Conservation (phyloP, 1,140 invertebrate genomes). For the Aphis craccivora region DNA sequence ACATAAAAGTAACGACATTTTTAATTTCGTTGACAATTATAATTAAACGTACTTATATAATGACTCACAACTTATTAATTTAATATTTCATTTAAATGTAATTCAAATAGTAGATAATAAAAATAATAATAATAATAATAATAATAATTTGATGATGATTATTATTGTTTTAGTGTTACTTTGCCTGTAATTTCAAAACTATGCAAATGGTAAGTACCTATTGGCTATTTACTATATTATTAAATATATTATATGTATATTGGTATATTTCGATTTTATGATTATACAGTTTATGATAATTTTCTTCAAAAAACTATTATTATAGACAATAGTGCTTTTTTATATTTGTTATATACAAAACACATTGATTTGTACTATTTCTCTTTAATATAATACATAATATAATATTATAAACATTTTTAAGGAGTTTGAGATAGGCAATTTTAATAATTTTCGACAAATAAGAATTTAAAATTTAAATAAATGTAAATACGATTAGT, state of each 20-base stretch:
- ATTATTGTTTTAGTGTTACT: constrained; percentile 36
- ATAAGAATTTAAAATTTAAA: no score
- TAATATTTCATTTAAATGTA: background rate
- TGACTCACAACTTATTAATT: background rate
- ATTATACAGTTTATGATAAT: background rate
- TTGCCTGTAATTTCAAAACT: constrained; percentile 26
- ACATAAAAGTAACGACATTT: constrained; percentile 13
- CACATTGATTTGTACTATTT: background rate
- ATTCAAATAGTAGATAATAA: background rate
- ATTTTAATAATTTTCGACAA: background rate
- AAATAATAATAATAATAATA: background rate
- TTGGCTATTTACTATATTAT: background rate
- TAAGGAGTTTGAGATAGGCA: background rate
- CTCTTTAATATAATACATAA: no score
- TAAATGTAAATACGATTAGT: no score
- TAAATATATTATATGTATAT: no score
- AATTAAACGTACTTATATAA: background rate
- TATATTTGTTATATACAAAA: background rate
- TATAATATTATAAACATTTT: background rate
- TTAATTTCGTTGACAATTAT: background rate
- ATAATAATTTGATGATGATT: background rate
- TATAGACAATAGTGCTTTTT: no score
- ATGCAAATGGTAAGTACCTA: constrained; percentile 29
- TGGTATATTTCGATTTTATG: no score
- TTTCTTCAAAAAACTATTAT: background rate